A percentile compares a stretch with the other conserved stretches of the same genome.
Evolutionary conservation across 2,797 vertebrate species (phyloP).

Genomic region (Glossophaga mutica): DNA sequence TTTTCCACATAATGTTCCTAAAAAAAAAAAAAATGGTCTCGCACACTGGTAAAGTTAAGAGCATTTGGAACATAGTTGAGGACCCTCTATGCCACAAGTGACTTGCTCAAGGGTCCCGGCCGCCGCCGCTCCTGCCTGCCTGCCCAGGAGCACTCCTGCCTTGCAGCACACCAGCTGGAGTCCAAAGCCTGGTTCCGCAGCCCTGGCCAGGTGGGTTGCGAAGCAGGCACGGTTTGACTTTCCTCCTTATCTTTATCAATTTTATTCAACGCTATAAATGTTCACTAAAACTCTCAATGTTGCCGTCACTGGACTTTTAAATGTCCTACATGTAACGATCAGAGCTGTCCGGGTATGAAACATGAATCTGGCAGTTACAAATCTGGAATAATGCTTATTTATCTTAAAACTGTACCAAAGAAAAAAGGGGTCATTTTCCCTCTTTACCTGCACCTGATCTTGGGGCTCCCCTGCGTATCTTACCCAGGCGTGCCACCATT

Average conservation of each 20-base stretch:
- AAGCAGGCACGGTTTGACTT: not conserved
- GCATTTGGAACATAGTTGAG: not conserved
- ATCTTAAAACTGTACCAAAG: not conserved
- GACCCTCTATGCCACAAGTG: not conserved
- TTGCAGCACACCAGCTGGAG: not conserved
- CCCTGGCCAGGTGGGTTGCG: not conserved
- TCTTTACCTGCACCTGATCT: not conserved
- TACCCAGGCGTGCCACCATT: not conserved
- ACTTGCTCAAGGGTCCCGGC: not conserved
- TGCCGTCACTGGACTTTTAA: not conserved
- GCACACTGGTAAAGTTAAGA: not conserved
- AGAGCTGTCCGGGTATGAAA: not conserved
- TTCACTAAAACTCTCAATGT: not conserved
- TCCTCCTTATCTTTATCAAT: not conserved
- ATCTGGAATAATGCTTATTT: not conserved
- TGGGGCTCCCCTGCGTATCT: not conserved
- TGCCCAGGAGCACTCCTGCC: not conserved
- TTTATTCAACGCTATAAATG: not conserved
- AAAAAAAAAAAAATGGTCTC: conserved; percentile 23
- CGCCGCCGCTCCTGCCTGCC: not conserved
- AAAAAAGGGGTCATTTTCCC: not conserved
- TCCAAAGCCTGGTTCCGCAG: not conserved
- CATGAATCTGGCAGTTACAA: not conserved
- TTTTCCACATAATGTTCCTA: not conserved
- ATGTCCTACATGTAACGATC: not conserved